phyloP scores from a whole-genome alignment of 2,113 vertebrate genomes.

The Otis tarda region DNA sequence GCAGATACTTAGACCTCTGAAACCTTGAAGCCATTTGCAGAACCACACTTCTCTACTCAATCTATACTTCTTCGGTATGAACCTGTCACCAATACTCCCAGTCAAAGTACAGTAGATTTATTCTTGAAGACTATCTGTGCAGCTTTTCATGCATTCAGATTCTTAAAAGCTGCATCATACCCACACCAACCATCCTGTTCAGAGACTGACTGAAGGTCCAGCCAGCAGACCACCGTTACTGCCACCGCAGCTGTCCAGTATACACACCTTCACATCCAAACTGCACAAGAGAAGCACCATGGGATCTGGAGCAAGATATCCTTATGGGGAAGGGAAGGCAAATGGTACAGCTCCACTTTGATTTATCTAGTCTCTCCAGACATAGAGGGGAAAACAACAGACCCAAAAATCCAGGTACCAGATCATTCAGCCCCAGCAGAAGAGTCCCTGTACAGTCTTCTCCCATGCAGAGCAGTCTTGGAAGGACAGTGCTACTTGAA shows the following conservation, averaged over 20 bases:
- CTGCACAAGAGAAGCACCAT: background rate
- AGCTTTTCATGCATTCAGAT: background rate
- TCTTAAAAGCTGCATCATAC: background rate
- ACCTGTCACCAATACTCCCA: background rate
- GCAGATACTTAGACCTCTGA: background rate
- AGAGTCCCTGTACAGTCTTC: background rate
- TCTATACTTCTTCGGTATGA: background rate
- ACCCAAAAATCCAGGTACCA: background rate
- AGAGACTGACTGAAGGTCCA: background rate
- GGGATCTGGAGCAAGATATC: background rate
- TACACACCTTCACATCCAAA: background rate
- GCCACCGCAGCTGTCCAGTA: background rate
- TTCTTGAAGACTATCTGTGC: background rate
- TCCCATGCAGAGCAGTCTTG: background rate
- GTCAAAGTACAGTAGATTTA: background rate
- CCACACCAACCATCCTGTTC: accelerated
- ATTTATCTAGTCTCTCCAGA: background rate
- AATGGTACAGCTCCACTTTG: background rate
- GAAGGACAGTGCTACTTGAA: background rate
- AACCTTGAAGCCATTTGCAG: background rate
- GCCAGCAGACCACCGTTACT: background rate
- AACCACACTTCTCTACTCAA: background rate
- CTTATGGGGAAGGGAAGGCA: background rate
- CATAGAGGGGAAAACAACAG: background rate
- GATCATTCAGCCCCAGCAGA: background rate